Evolutionary conservation across 2,888 invertebrate species (phyloP).

Genomic region (Anarsia innoxiella): DNA sequence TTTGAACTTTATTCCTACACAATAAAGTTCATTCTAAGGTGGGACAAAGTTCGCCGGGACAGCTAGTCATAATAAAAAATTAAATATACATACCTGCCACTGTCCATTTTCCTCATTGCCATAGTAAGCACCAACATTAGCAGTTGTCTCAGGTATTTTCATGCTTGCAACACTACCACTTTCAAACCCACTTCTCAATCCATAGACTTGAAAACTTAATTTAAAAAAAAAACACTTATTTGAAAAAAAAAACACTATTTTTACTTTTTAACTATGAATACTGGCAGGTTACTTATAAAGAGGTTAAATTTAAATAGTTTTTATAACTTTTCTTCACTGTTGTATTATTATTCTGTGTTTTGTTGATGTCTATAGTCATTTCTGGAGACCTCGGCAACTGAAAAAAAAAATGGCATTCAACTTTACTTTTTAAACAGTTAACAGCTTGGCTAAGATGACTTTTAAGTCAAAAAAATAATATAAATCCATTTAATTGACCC

Average conservation of each 20-base stretch:
- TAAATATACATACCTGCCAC: conserved; percentile 62
- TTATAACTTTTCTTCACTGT: too few species aligned
- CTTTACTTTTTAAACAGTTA: too few species aligned
- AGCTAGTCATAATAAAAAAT: too few species aligned
- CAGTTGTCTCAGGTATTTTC: conserved; percentile 66
- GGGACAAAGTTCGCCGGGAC: too few species aligned
- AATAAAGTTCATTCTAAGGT: too few species aligned
- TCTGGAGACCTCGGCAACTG: conserved; percentile 47
- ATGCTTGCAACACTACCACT: conserved; percentile 40
- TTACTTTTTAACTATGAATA: conserved; percentile 13
- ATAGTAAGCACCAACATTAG: conserved; percentile 63
- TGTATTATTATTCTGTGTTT: conserved; percentile 26
- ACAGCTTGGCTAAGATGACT: too few species aligned
- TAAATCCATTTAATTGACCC: too few species aligned
- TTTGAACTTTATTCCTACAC: too few species aligned
- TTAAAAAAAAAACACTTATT: conserved; percentile 19
- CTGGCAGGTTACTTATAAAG: conserved; percentile 14
- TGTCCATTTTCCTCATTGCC: conserved; percentile 64
- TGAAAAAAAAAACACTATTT: conserved; percentile 16
- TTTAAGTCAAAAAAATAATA: too few species aligned
- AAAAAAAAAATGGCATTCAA: conserved; percentile 20
- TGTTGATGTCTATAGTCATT: conserved; percentile 46
- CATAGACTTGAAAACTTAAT: conserved; percentile 28
- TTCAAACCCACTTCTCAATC: conserved; percentile 18
- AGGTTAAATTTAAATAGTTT: conserved; percentile 1